Conservation (phyloP, 2,113 vertebrate species). For the Vulpes lagopus region DNA sequence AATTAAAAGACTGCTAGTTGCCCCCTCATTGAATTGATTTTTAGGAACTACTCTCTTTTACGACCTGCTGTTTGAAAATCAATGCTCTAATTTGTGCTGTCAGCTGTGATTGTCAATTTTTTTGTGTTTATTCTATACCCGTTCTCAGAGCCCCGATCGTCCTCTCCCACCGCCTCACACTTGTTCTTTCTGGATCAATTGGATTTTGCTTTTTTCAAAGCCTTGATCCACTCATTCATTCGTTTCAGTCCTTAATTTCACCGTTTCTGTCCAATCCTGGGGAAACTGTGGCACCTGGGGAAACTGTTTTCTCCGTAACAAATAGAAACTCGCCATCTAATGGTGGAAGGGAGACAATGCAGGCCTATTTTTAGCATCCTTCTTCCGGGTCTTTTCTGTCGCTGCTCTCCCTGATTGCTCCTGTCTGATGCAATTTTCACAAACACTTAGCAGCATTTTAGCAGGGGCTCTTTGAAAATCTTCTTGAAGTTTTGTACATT, state of each 20-base stretch:
- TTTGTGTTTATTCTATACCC: conserved; percentile 16
- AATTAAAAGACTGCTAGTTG: conserved; percentile 44
- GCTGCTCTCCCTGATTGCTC: neutral
- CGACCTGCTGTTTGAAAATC: conserved; percentile 51
- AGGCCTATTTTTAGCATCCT: conserved; percentile 4
- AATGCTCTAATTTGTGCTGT: conserved; percentile 54
- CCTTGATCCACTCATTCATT: neutral
- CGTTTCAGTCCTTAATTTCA: neutral
- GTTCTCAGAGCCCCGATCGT: neutral
- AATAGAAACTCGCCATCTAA: conserved; percentile 62
- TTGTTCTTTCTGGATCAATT: neutral
- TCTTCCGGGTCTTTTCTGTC: neutral
- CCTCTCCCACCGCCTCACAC: neutral
- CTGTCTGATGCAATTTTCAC: conserved; percentile 1
- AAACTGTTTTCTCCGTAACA: neutral
- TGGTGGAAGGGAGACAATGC: conserved; percentile 13
- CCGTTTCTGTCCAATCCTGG: neutral
- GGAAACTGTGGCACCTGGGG: neutral
- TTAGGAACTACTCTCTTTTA: conserved; percentile 50
- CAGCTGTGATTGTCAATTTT: conserved; percentile 16
- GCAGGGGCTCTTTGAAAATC: neutral
- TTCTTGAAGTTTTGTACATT: conserved; percentile 7
- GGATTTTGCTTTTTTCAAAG: neutral
- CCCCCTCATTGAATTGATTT: conserved; percentile 45
- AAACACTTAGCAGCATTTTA: conserved; percentile 9